Evolutionary conservation across 1,140 invertebrate genomes (phyloP).

Genomic region (Caenorhabditis remanei): DNA sequence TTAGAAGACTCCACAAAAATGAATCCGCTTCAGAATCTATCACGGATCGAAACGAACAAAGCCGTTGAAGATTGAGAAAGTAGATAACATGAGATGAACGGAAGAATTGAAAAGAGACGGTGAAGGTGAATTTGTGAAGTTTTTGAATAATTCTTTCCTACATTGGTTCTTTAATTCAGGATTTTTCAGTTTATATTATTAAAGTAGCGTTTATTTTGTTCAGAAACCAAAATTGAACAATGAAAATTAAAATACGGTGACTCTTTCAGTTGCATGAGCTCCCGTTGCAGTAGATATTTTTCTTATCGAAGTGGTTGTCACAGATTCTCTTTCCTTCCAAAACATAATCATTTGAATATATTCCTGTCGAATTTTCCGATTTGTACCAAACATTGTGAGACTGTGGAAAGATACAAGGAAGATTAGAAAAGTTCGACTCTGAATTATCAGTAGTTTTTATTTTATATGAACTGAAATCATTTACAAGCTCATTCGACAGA

Average conservation of each 20-base stretch:
- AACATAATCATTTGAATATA: neutral
- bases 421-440: neutral
- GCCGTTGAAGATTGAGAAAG: neutral
- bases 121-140: too few relatives aligned
- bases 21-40: neutral
- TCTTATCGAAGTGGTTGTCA: neutral
- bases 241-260: neutral
- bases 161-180: neutral
- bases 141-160: neutral
- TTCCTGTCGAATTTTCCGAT: neutral
- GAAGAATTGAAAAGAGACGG: neutral
- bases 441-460: neutral
- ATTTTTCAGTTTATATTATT: neutral
- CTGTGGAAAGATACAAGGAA: slow-evolving; percentile 21
- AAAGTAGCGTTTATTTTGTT: neutral
- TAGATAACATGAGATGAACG: neutral
- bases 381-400: neutral
- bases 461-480: neutral
- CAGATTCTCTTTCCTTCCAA: neutral
- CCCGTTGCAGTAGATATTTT: neutral
- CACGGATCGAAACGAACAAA: slow-evolving; percentile 11
- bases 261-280: neutral
- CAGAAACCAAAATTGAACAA: neutral
- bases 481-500: neutral
- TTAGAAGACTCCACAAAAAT: neutral